phyloP scores from a whole-genome alignment of 2,797 vertebrate genomes.

The Alosa sapidissima region DNA sequence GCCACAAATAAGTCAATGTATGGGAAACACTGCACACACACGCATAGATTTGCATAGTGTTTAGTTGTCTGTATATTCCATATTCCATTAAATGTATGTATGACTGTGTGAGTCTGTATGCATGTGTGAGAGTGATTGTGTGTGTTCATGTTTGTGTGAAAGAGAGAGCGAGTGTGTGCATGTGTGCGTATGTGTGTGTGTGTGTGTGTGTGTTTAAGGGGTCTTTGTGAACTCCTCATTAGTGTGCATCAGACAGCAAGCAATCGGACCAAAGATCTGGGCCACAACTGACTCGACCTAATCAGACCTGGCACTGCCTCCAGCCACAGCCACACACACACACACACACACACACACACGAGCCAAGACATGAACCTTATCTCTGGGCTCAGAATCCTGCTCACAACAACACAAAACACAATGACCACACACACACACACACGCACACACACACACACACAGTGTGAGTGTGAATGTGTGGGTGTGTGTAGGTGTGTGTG shows the following conservation, averaged over 20 bases:
- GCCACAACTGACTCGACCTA: conserved; percentile 51
- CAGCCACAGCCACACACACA: background rate
- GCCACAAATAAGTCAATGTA: too few species aligned
- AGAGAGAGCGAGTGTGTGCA: too few species aligned
- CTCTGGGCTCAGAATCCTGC: background rate
- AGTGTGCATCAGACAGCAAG: conserved; percentile 29
- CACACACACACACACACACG: background rate
- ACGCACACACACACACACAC: background rate
- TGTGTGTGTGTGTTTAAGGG: background rate
- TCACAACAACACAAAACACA: background rate
- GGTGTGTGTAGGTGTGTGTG: background rate
- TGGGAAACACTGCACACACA: too few species aligned
- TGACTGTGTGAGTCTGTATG: too few species aligned
- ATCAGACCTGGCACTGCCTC: conserved; percentile 55
- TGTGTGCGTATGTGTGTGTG: too few species aligned
- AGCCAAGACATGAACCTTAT: background rate
- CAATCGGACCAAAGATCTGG: conserved; percentile 49
- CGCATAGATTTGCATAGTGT: too few species aligned
- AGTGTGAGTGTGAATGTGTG: background rate
- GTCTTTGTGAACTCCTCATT: conserved; percentile 15
- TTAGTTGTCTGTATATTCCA: too few species aligned
- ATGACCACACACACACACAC: background rate
- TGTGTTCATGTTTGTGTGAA: too few species aligned
- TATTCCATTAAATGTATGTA: too few species aligned
- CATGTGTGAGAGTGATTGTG: too few species aligned